Base-by-base conservation (phyloP, 2,113 vertebrate species). In the Hippotragus niger region DNA sequence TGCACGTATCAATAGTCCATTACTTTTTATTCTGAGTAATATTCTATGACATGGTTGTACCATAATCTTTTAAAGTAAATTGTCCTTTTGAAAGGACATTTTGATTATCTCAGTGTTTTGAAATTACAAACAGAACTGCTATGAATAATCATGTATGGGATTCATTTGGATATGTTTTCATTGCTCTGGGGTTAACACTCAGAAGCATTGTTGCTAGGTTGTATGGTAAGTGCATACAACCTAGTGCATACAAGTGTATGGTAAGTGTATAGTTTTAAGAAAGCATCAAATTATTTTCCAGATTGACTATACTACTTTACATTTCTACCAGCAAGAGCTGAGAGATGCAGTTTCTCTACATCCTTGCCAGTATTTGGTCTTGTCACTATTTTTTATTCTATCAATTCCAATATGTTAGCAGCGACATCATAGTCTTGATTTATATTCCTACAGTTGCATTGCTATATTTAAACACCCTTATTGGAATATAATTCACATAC, bases 91-190 rank as follows among this genome's bases (percentile, higher is more conserved):
- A 74, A 95, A 31, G 43, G 60, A 81, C 21, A 80, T 62, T 81
- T 80, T 43, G 0, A 1, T 89, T 71, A n/a, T 55, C 90, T 94
- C 19, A 53, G 21, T 50, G 90, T 82, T 71, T n/a, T 4, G 25
- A 95, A 76, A 82, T 89, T 47, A 82, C 47, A 96, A 93, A 82
- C 80, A 85, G 88, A 95, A 33, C 64, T 88, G 19, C 33, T 81
- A 17, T 76, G 45, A 83, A 45, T 45, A 62, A 84, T 93, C 36
- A 50, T 8, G 31, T 52, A 95, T 53, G 74, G n/a, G 40, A 76
- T 76, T 90, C 19, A 15, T 36, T 86, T 93, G 81, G 45, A 55
- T 82, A 3, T 86, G n/a, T 92, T 55, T 95, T 81, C 29, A 64
- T 94, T 91, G 83, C 57, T 96, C 62, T 88, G 74, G 60, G 40